These are phyloP conservation scores for Lophius americanus DNA, from an alignment of 2,797 vertebrate genomes.

Conservation along the genomic window DNA sequence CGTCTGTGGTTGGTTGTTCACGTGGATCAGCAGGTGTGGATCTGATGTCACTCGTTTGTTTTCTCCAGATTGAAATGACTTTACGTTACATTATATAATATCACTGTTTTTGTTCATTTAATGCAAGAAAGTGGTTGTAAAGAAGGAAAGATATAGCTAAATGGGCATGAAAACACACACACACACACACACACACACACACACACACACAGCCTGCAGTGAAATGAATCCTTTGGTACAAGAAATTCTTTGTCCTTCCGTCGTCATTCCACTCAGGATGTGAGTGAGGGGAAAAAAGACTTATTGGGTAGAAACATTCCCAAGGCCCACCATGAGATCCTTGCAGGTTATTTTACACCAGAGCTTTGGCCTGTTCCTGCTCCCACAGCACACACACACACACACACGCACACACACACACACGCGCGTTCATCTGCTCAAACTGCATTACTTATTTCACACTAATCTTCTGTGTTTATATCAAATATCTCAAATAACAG, in stretches of 20 bases:
- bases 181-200: conserved; percentile 15
- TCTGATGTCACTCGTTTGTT: conserved; percentile 11
- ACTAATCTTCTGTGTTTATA: no score
- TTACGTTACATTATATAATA: background rate
- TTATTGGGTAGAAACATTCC: conserved; percentile 44
- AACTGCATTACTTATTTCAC: no score
- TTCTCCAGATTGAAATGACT: background rate
- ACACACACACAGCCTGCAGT: conserved; percentile 28
- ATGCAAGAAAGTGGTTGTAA: conserved; percentile 26
- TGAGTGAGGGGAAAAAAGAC: conserved; percentile 48
- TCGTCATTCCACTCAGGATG: conserved; percentile 71
- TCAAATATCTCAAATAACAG: no score
- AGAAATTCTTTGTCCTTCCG: conserved; percentile 70
- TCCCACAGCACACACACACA: background rate
- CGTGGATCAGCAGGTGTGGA: conserved; percentile 1
- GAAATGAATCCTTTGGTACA: conserved; percentile 63
- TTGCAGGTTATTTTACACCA: conserved; percentile 19
- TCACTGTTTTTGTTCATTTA: conserved; percentile 29
- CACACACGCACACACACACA: background rate
- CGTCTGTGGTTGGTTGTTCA: conserved; percentile 2
- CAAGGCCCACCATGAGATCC: conserved; percentile 28
- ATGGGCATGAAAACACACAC: conserved; percentile 29
- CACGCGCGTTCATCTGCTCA: conserved; percentile 1
- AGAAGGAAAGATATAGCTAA: conserved; percentile 16
- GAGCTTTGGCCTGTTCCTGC: conserved; percentile 8